A percentile compares a stretch with the other conserved stretches of the same genome.
Conservation (phyloP, 2,113 vertebrate genomes). For the Serilophus lunatus region DNA sequence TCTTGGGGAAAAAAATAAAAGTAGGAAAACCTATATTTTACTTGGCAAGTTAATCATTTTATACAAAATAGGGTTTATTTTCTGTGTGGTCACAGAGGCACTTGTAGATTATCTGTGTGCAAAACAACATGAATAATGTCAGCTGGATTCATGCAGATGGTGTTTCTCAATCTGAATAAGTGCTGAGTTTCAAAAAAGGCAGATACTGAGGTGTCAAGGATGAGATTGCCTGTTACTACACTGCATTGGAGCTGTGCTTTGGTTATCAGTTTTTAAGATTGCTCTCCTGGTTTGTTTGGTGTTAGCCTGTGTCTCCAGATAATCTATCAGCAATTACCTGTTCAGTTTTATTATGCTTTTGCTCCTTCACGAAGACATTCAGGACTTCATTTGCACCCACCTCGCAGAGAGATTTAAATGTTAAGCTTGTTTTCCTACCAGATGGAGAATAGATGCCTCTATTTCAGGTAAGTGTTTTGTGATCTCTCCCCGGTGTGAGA, state of each 20-base stretch:
- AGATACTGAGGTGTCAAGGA: not conserved
- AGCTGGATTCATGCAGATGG: not conserved
- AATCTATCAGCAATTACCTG: not conserved
- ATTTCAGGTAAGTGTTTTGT: not conserved
- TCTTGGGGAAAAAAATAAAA: not conserved
- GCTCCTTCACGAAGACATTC: not conserved
- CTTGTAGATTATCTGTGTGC: not conserved
- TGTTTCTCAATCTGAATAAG: not conserved
- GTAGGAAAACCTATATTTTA: not conserved
- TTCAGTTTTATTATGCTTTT: not conserved
- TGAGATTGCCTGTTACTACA: not conserved
- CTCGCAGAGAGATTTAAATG: slow-evolving; percentile 18
- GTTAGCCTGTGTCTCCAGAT: not conserved
- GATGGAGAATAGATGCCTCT: not conserved
- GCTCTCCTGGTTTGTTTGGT: not conserved
- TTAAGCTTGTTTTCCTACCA: slow-evolving; percentile 23
- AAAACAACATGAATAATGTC: not conserved
- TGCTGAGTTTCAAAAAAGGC: not conserved
- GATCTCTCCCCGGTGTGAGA: not conserved
- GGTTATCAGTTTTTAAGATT: not conserved
- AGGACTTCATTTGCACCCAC: slow-evolving; percentile 4
- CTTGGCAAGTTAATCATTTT: not conserved
- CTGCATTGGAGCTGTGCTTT: not conserved
- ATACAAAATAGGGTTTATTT: not conserved
- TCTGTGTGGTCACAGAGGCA: not conserved